Evolutionary conservation across 2,888 invertebrate genomes (phyloP).

Genomic region (Fragum fragum): DNA sequence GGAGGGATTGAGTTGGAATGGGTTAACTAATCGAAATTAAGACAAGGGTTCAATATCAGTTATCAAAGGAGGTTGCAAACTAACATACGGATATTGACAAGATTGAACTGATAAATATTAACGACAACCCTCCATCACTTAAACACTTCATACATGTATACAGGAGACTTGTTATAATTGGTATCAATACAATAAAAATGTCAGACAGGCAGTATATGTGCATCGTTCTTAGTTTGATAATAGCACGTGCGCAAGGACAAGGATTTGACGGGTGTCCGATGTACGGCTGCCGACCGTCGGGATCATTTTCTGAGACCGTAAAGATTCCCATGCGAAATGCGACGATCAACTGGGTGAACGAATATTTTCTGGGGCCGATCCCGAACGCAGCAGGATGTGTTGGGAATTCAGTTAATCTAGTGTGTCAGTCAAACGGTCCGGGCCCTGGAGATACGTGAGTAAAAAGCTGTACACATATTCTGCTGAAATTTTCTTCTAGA

Average conservation of each 20-base stretch:
- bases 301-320: conserved; percentile 68
- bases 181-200: neutral
- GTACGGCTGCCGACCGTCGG: conserved; percentile 72
- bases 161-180: no score
- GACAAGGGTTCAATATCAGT: no score
- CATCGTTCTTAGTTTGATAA: neutral
- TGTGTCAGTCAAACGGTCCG: conserved; percentile 68
- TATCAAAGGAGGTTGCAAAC: no score
- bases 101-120: neutral
- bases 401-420: conserved; percentile 53
- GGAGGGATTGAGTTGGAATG: no score
- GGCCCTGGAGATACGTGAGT: conserved; percentile 64
- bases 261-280: conserved; percentile 69
- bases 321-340: conserved; percentile 58
- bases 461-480: no score
- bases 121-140: neutral
- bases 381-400: conserved; percentile 64
- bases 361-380: conserved; percentile 57
- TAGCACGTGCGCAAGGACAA: neutral
- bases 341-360: conserved; percentile 57
- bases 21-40: no score
- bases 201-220: neutral
- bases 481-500: no score
- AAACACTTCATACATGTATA: neutral
- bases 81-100: neutral